A percentile compares a stretch with the other conserved stretches of the same genome.
Conservation (phyloP, 2,888 invertebrate species). For the Smittia sp. region DNA sequence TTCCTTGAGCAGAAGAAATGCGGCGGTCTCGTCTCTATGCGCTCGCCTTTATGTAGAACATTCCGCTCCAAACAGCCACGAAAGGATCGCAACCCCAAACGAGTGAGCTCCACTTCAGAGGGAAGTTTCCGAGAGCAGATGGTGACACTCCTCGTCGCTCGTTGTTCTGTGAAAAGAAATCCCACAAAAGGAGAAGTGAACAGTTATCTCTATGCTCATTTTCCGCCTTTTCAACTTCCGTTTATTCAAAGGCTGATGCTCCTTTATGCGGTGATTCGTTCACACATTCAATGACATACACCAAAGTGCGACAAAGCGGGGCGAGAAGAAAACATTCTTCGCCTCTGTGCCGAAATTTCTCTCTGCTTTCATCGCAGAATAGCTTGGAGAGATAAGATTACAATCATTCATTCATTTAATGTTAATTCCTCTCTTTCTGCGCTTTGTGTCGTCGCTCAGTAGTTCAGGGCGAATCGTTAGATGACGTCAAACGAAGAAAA, state of each 20-base stretch:
- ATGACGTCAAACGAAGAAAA: neutral
- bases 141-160: neutral
- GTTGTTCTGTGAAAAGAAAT: neutral
- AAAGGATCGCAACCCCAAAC: neutral
- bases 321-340: neutral
- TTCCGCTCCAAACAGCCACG: neutral
- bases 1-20: neutral
- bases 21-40: neutral
- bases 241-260: constrained; percentile 22
- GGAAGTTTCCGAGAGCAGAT: neutral
- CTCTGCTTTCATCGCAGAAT: constrained; percentile 21
- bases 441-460: neutral
- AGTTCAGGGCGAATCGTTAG: neutral
- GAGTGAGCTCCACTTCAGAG: too few species aligned
- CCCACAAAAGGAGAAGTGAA: neutral
- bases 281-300: constrained; percentile 24
- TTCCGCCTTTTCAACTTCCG: constrained; percentile 36
- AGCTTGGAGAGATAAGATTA: constrained; percentile 32
- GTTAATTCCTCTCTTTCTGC: neutral
- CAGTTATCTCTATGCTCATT: constrained; percentile 40
- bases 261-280: constrained; percentile 19
- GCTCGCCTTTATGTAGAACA: too few species aligned
- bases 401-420: constrained; percentile 39
- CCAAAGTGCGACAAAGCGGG: neutral
- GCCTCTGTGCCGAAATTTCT: neutral